Conservation (phyloP, 2,888 invertebrate genomes). For the Corythucha ciliata region DNA sequence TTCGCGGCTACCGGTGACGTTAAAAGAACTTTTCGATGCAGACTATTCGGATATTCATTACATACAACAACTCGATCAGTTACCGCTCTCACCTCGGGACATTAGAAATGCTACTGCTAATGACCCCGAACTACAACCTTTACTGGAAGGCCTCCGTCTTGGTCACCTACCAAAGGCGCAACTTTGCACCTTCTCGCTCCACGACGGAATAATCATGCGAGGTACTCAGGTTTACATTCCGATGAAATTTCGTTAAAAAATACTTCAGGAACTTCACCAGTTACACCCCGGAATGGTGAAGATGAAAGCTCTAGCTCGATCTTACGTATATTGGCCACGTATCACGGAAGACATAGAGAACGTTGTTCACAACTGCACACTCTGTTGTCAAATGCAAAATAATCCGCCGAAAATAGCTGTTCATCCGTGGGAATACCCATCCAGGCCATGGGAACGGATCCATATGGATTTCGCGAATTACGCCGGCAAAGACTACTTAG, state of each 20-base stretch:
- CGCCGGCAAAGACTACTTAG: slow-evolving; percentile 7
- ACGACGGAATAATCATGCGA: slow-evolving; percentile 11
- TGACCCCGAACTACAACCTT: slow-evolving; percentile 10
- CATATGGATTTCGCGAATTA: slow-evolving; percentile 14
- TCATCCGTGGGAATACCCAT: slow-evolving; percentile 16
- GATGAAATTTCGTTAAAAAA: background rate
- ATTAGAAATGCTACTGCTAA: slow-evolving; percentile 10
- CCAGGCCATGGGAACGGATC: slow-evolving; percentile 12
- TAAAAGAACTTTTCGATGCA: slow-evolving; percentile 4
- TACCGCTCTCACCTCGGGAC: slow-evolving; percentile 6
- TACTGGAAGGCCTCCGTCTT: too few relatives aligned
- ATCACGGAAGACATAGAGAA: slow-evolving; percentile 10
- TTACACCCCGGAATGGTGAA: slow-evolving; percentile 7
- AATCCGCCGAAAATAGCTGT: slow-evolving; percentile 7
- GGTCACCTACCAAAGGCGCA: too few relatives aligned
- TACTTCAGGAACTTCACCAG: slow-evolving; percentile 9
- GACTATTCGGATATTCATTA: slow-evolving; percentile 3
- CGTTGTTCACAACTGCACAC: slow-evolving; percentile 1
- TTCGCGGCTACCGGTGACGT: slow-evolving; percentile 11
- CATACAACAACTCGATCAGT: slow-evolving; percentile 9
- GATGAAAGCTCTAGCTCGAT: slow-evolving; percentile 17
- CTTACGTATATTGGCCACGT: slow-evolving; percentile 8
- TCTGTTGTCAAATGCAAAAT: background rate
- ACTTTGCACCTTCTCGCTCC: slow-evolving; percentile 15
- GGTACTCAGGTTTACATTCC: slow-evolving; percentile 17